These are phyloP conservation scores for Neolamprologus hecqui DNA, from an alignment of 2,113 vertebrate species.

Conservation along the genomic window DNA sequence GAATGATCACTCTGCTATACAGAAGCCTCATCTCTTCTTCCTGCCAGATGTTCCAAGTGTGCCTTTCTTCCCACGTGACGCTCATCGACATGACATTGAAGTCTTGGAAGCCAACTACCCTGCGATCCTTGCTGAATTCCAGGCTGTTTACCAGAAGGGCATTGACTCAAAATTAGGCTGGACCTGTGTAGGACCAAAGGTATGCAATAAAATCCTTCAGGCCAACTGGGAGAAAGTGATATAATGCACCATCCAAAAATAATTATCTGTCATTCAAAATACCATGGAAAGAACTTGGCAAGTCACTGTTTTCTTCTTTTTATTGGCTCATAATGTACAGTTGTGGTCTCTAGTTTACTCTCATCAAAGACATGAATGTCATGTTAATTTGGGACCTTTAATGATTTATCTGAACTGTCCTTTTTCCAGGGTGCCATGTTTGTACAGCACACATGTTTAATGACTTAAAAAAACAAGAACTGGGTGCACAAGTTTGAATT, in stretches of 20 bases:
- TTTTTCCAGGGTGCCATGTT: neutral
- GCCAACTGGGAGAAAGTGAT: neutral
- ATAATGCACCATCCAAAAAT: neutral
- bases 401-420: neutral
- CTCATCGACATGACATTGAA: constrained; percentile 84
- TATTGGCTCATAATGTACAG: neutral
- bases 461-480: neutral
- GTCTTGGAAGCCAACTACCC: constrained; percentile 78
- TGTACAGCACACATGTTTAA: neutral
- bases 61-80: constrained; percentile 82
- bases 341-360: neutral
- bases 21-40: constrained; percentile 81
- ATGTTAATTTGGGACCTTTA: neutral
- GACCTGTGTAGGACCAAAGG: constrained; percentile 72
- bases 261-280: neutral
- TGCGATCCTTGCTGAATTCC: constrained; percentile 77
- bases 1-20: constrained; percentile 72
- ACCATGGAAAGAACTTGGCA: neutral
- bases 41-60: constrained; percentile 82
- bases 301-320: neutral
- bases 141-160: constrained; percentile 72
- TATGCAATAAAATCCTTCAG: constrained; percentile 5
- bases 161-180: constrained; percentile 73
- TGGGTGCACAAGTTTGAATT: neutral
- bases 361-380: neutral